phyloP scores from a whole-genome alignment of 2,113 vertebrate genomes.

The Heterochromis multidens region DNA sequence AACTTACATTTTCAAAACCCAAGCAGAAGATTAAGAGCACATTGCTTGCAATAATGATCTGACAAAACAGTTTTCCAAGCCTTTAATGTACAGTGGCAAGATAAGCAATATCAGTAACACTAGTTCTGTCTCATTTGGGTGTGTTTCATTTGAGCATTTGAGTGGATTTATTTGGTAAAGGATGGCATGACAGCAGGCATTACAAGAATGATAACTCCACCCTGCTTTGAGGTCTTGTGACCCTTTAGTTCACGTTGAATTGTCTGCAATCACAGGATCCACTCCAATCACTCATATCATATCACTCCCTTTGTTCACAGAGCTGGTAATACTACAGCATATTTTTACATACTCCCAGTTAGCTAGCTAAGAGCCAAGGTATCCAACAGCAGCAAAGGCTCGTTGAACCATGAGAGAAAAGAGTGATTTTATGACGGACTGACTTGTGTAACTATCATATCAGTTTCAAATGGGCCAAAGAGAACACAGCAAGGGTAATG shows the following conservation, averaged over 20 bases:
- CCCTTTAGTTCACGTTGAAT: slow-evolving; percentile 23
- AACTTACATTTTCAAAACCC: background rate
- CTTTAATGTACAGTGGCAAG: background rate
- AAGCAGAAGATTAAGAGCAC: background rate
- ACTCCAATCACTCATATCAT: slow-evolving; percentile 1
- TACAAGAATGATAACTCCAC: slow-evolving; percentile 45
- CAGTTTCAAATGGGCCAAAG: background rate
- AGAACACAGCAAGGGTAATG: background rate
- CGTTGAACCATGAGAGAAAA: background rate
- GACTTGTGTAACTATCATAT: background rate
- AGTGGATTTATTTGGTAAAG: background rate
- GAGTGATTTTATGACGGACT: background rate
- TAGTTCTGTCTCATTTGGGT: background rate
- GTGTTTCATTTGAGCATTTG: slow-evolving; percentile 25
- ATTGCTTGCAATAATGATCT: background rate
- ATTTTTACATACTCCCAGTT: background rate
- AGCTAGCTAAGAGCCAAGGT: background rate
- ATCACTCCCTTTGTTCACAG: background rate
- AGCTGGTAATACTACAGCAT: background rate
- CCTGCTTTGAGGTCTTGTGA: slow-evolving; percentile 8
- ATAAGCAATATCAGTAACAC: background rate
- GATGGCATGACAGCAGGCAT: slow-evolving; percentile 23
- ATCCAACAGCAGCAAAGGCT: background rate
- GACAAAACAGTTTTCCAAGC: background rate
- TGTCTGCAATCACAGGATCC: background rate